Conservation (phyloP, 2,113 vertebrate species). For the Leucosticte australis region DNA sequence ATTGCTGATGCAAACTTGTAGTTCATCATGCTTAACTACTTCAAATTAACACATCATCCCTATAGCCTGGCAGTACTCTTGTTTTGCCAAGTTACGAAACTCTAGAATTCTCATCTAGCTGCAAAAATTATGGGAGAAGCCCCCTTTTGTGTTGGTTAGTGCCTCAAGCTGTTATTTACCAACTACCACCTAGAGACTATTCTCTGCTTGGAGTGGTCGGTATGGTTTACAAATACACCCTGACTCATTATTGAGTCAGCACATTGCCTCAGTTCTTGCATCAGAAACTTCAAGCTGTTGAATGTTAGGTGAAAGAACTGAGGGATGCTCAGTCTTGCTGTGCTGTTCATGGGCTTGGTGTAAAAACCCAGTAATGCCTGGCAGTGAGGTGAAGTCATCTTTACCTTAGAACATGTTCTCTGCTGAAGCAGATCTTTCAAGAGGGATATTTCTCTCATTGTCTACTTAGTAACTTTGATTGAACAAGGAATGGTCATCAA, state of each 20-base stretch:
- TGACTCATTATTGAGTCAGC: background rate
- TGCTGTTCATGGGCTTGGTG: background rate
- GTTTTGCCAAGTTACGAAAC: background rate
- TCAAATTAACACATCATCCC: background rate
- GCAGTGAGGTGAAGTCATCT: background rate
- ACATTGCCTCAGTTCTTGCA: background rate
- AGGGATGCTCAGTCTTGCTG: background rate
- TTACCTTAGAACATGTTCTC: background rate
- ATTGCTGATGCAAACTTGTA: background rate
- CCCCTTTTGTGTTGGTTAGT: background rate
- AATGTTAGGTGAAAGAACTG: background rate
- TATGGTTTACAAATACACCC: background rate
- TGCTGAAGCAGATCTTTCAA: background rate
- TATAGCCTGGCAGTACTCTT: background rate
- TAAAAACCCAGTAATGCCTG: background rate
- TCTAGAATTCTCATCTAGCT: background rate
- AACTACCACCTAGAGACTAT: background rate
- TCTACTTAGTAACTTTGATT: background rate
- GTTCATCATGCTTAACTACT: background rate
- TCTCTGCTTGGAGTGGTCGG: background rate
- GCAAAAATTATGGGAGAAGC: background rate
- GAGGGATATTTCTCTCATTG: background rate
- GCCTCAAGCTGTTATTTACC: background rate
- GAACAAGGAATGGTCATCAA: fast-evolving
- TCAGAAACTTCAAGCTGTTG: background rate